phyloP scores from a whole-genome alignment of 2,888 invertebrate genomes.

The Phalera bucephala region DNA sequence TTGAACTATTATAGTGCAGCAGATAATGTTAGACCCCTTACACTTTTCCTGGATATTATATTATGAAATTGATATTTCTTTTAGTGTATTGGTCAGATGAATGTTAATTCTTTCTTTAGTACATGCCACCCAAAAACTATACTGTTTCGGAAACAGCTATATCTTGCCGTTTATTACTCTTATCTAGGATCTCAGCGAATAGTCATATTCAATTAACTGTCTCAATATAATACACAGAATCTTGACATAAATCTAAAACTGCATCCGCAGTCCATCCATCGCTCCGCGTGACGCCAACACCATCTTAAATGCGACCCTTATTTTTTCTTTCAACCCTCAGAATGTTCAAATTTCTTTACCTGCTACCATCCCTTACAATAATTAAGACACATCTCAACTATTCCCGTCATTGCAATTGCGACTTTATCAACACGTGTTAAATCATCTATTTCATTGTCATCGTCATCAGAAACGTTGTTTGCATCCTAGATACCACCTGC shows the following conservation, averaged over 20 bases:
- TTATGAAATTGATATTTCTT: too few relatives aligned
- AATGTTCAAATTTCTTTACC: conserved; percentile 81
- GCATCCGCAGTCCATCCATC: conserved; percentile 77
- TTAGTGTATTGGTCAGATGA: too few relatives aligned
- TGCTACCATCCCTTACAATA: conserved; percentile 49
- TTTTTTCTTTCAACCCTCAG: conserved; percentile 77
- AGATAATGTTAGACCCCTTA: too few relatives aligned
- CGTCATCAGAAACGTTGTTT: conserved; percentile 39
- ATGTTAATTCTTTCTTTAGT: too few relatives aligned
- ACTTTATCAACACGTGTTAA: conserved; percentile 26
- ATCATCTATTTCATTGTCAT: conserved; percentile 22
- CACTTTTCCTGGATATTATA: too few relatives aligned
- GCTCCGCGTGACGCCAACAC: conserved; percentile 78
- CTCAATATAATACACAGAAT: conserved; percentile 63
- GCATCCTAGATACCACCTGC: conserved; percentile 35
- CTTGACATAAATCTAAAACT: conserved; percentile 71
- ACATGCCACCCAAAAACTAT: too few relatives aligned
- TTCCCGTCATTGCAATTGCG: conserved; percentile 19
- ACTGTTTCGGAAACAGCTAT: conserved; percentile 13
- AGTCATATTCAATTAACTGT: conserved; percentile 74
- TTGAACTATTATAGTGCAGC: too few relatives aligned
- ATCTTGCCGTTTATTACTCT: conserved; percentile 33
- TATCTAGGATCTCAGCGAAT: conserved; percentile 53
- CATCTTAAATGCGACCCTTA: conserved; percentile 74
- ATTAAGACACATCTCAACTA: conserved; percentile 23